These are phyloP conservation scores for Epinotia brunnichana DNA, from an alignment of 2,888 invertebrate species.

Conservation along the genomic window DNA sequence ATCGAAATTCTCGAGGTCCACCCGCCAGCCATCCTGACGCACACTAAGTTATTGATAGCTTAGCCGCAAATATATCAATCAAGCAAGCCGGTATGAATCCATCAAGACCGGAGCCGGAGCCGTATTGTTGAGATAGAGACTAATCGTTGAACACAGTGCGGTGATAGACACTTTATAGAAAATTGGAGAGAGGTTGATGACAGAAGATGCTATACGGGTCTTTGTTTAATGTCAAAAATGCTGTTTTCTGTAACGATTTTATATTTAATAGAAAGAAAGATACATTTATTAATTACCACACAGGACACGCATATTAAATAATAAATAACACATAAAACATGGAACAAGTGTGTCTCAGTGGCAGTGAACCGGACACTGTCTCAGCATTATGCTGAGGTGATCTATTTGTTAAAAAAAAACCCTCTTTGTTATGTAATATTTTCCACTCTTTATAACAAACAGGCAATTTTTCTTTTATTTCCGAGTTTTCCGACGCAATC, in stretches of 20 bases:
- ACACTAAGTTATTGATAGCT: constrained; percentile 22
- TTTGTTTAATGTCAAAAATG: neutral
- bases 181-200: neutral
- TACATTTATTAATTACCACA: no score
- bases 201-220: neutral
- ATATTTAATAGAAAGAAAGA: no score
- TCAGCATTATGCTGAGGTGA: no score
- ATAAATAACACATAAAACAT: no score
- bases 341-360: no score
- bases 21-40: no score
- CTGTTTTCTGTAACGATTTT: no score
- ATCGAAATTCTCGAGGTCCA: no score
- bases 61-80: constrained; percentile 23
- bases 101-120: neutral
- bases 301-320: no score
- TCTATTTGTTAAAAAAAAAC: no score
- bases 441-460: neutral
- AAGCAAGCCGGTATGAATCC: constrained; percentile 6
- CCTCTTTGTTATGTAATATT: neutral
- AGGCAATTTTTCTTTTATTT: constrained; percentile 17
- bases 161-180: constrained; percentile 14
- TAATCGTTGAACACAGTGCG: constrained; percentile 11
- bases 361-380: no score
- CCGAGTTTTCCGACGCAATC: neutral
- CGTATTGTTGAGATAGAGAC: neutral